These are phyloP conservation scores for Drosophila prolongata DNA, from an alignment of 2,888 invertebrate species.

Conservation along the genomic window DNA sequence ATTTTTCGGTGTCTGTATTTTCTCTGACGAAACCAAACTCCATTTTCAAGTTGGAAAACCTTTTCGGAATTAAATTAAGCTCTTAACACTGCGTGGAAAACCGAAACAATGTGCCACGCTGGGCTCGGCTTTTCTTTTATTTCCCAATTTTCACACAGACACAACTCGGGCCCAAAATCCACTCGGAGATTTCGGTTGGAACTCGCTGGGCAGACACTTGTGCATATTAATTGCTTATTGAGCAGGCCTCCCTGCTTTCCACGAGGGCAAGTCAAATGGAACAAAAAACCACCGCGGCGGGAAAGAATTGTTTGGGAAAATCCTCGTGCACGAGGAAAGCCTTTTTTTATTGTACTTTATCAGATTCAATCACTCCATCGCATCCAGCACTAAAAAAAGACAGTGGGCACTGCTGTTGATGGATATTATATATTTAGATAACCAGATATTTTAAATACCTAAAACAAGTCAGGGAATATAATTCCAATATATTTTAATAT, in stretches of 20 bases:
- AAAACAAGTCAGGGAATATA: too few species aligned
- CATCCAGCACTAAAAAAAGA: slow-evolving; percentile 4
- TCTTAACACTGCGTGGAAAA: slow-evolving; percentile 42
- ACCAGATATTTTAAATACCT: too few species aligned
- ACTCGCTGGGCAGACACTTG: slow-evolving; percentile 66
- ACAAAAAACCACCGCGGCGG: slow-evolving; percentile 21
- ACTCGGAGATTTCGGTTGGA: slow-evolving; percentile 38
- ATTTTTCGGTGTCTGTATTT: background rate
- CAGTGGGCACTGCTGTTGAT: slow-evolving; percentile 1
- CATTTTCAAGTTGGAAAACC: slow-evolving; percentile 29
- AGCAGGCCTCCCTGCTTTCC: slow-evolving; percentile 46
- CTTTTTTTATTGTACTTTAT: slow-evolving; percentile 66
- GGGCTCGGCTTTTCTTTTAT: slow-evolving; percentile 29
- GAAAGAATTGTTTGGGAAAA: slow-evolving; percentile 42
- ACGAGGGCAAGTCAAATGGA: slow-evolving; percentile 11
- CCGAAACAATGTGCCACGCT: slow-evolving; percentile 63
- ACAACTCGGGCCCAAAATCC: slow-evolving; percentile 38
- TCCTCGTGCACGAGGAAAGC: slow-evolving; percentile 37
- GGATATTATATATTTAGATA: too few species aligned
- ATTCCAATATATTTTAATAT: too few species aligned
- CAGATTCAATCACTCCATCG: slow-evolving; percentile 75
- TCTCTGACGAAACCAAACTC: slow-evolving; percentile 16
- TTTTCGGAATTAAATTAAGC: slow-evolving; percentile 41
- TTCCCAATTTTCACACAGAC: slow-evolving; percentile 20
- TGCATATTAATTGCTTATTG: slow-evolving; percentile 81